Evolutionary conservation across 2,888 invertebrate genomes (phyloP).

Genomic region (Asteroscopus sphinx): DNA sequence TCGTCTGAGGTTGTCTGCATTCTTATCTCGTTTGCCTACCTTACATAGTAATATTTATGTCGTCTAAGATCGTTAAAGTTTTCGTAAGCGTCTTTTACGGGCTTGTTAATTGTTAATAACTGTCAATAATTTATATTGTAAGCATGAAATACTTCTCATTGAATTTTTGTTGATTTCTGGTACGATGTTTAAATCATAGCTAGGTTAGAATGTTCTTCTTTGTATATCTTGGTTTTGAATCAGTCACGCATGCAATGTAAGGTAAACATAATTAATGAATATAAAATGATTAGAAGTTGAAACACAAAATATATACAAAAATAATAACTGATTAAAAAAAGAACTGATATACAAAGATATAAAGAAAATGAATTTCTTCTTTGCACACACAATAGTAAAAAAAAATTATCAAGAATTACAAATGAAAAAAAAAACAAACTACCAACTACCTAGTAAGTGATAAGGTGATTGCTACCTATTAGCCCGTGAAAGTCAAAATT

Average conservation of each 20-base stretch:
- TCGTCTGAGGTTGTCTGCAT: not conserved
- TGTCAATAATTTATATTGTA: constrained; percentile 37
- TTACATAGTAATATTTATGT: constrained; percentile 38
- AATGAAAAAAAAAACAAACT: too few species aligned
- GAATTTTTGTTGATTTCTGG: constrained; percentile 35
- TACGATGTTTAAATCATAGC: constrained; percentile 22
- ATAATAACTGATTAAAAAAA: too few species aligned
- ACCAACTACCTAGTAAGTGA: too few species aligned
- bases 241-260: not conserved
- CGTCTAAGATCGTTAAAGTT: constrained; percentile 50
- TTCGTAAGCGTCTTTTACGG: constrained; percentile 53
- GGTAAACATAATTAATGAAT: too few species aligned
- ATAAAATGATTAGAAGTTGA: too few species aligned
- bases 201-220: constrained; percentile 25
- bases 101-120: constrained; percentile 53
- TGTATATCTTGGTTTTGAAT: constrained; percentile 2
- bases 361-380: too few species aligned
- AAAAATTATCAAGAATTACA: too few species aligned
- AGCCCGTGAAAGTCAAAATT: too few species aligned
- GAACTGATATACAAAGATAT: too few species aligned
- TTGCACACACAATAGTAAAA: too few species aligned
- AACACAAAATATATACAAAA: too few species aligned
- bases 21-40: constrained; percentile 22
- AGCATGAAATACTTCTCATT: constrained; percentile 21
- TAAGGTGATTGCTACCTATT: too few species aligned